phyloP scores from a whole-genome alignment of 1,140 invertebrate genomes.

The Brachionus koreanus region DNA sequence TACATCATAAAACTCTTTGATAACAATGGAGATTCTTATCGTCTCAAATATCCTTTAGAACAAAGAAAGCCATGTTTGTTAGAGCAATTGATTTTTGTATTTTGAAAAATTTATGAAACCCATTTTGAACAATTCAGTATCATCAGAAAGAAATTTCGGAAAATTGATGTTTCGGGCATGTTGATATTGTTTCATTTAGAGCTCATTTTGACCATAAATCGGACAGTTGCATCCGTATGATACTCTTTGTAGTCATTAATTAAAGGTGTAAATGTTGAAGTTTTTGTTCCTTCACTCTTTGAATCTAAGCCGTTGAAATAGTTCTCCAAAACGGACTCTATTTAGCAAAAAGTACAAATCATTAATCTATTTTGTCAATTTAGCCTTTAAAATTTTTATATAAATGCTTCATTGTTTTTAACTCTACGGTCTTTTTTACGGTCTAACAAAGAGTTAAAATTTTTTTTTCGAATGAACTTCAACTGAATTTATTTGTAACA shows the following conservation, averaged over 20 bases:
- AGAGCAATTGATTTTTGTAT: conserved; percentile 73
- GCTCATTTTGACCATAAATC: conserved; percentile 77
- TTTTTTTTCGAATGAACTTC: no score
- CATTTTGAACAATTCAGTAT: conserved; percentile 76
- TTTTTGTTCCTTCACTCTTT: neutral
- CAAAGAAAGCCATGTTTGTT: conserved; percentile 89
- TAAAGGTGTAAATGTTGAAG: neutral
- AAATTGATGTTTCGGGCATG: no score
- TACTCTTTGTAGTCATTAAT: conserved; percentile 67
- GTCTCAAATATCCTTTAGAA: conserved; percentile 76
- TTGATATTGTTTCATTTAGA: conserved; percentile 74
- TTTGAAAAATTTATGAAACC: conserved; percentile 88
- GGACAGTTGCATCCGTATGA: conserved; percentile 87
- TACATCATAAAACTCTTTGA: conserved; percentile 78
- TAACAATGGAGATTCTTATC: conserved; percentile 71
- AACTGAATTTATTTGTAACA: no score
- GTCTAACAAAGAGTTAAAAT: no score
- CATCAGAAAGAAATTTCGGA: no score
- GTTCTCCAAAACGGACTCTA: conserved; percentile 83
- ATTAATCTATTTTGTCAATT: no score
- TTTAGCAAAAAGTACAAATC: no score
- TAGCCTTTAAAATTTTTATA: no score
- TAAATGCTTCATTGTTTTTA: no score
- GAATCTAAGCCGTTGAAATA: conserved; percentile 62
- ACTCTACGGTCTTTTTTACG: no score